Percentiles rank a stretch among this genome's conserved stretches.
Evolutionary conservation across 2,113 vertebrate species (phyloP).

Genomic region (Lampris megalopsis): DNA sequence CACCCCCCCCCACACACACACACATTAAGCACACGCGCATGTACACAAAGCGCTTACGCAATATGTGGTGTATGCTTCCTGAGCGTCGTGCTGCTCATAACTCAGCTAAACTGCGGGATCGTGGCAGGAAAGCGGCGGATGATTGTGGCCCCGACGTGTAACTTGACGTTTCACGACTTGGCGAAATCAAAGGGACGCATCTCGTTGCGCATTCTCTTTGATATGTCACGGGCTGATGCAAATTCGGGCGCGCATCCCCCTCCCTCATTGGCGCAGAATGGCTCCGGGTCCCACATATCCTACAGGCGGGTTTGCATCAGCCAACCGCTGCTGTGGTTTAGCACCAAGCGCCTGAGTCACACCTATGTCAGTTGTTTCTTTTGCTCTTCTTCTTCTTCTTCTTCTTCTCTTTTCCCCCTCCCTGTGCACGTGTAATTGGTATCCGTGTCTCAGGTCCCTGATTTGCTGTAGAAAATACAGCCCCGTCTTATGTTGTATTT

Average conservation of each 20-base stretch:
- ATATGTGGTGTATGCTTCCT: conserved; percentile 46
- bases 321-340: conserved; percentile 55
- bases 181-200: conserved; percentile 66
- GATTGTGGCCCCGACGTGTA: conserved; percentile 56
- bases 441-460: conserved; percentile 55
- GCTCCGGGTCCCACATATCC: conserved; percentile 53
- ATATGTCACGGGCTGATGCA: conserved; percentile 72
- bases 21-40: conserved; percentile 31
- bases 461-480: conserved; percentile 64
- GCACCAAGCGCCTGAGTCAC: conserved; percentile 35
- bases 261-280: conserved; percentile 50
- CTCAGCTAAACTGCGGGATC: conserved; percentile 71
- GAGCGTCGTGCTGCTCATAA: conserved; percentile 70
- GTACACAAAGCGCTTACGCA: conserved; percentile 55
- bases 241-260: conserved; percentile 62
- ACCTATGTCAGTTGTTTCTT: conserved; percentile 48
- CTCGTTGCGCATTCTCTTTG: conserved; percentile 73
- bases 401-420: no score
- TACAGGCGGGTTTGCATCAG: conserved; percentile 64
- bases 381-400: no score
- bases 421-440: conserved; percentile 55
- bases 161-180: conserved; percentile 60
- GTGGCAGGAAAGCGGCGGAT: conserved; percentile 68
- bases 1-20: conserved; percentile 48
- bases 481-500: conserved; percentile 65